Base-by-base conservation (phyloP, 2,797 vertebrate species). In the Poeciliopsis infans region DNA sequence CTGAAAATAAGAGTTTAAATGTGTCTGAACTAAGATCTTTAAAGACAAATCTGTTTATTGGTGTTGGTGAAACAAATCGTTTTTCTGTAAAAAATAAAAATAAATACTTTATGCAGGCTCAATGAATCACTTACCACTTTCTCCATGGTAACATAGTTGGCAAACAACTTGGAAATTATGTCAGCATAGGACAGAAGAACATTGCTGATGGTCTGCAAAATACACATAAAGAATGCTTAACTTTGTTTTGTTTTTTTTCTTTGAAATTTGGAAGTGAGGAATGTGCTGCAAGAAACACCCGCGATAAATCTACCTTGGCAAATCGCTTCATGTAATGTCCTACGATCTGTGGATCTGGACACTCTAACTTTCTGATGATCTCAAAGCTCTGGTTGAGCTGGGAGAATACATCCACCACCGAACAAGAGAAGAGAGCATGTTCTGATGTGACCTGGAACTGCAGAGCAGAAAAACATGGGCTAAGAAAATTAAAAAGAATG, bases 351-450 rank as follows among this genome's bases (percentile, higher is more conserved):
- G 98, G 98, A 83, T 99, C 98, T 0, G 98, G 98, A 79, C 98
- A 99, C 92, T 99, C 98, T 0, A 99, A 92, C 87, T 99, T 99
- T 91, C 98, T 97, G 93, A 99, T 98, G 91, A 99, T 99, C 93
- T 99, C 98, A 2, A 99, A 99, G 93, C 98, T 99, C 96, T 99
- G 98, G 93, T 99, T 99, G 87, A 99, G 97, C 90, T 99, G 98
- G 43, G 98, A 99, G 92, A 99, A 99, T 80, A 99, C 98, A 0
- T 99, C 98, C 90, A 99, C 98, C 89, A 99, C 98, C 0, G 98
- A 99, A 88, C 98, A 99, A 81, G 98, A 99, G 95, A 99, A 99
- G 5, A 99, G 96, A 0, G 98, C 98, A 0, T 99, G 98, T 85
- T 99, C 98, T 0, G 98, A 99, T 0, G 98, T 99, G 89, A 98